Evolutionary conservation across 2,113 vertebrate species (phyloP), one percentile per base, ranked within the genome.

Genomic region (Pseudonaja textilis): DNA sequence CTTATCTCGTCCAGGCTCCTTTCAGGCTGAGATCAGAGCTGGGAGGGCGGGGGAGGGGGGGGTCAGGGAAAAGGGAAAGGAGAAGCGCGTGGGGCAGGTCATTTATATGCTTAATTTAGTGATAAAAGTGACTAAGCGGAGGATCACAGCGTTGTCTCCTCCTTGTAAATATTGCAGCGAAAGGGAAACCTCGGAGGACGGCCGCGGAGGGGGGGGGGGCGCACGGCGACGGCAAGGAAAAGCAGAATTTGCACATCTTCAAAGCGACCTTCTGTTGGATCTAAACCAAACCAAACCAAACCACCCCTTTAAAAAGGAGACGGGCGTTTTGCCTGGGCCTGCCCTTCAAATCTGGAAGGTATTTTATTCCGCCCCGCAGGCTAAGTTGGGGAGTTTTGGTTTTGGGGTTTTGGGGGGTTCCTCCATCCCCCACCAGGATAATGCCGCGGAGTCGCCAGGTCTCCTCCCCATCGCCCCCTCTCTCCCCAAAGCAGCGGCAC

Each of bases 61-160:
- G 4, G 2, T 22, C 5, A 25, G 39, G 87, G 3, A 29, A 34
- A 56, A 39, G 7, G 39, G 96, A 95, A 96, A 97, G 96, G 97
- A 97, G 96, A 96, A 97, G 96, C 96, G 96, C 69, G 69, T 16
- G n/a, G 69, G 69, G 16, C 97, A 98, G 98, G 98, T 98, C 98
- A 98, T 98, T 98, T 98, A 98, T 98, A 98, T 98, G 98, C 98
- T 98, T 98, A 98, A 98, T 98, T 99, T 98, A 97, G 97, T 97
- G 98, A 98, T 98, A 98, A 98, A 98, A 98, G 98, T 98, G 98
- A 97, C 96, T 94, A 97, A 97, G 97, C 97, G 97, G 69, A 96
- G 95, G 96, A 96, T 96, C 95, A 97, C 96, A 95, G 94, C 87
- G 93, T 87, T 88, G 91, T 69, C 87, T 52, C 93, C 87, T 93